Percentiles rank a stretch among this genome's conserved stretches.
These are phyloP conservation scores for Cichladusa arquata DNA, from an alignment of 2,113 vertebrate genomes.

Conservation along the genomic window DNA sequence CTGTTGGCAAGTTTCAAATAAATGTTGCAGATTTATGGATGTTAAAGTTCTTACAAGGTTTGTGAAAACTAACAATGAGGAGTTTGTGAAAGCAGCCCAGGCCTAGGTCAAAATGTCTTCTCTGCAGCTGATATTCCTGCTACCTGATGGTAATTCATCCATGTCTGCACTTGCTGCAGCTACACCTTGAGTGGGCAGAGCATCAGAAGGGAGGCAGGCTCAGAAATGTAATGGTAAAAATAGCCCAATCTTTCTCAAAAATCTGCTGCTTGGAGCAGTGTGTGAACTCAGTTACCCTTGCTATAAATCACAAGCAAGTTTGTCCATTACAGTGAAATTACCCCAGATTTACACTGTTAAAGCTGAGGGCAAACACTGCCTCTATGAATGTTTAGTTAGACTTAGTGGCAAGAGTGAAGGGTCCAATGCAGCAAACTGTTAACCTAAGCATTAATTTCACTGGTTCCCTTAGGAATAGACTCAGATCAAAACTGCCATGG, in stretches of 20 bases:
- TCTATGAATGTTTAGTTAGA: not conserved
- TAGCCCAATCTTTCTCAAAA: not conserved
- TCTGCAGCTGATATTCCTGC: not conserved
- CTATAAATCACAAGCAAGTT: not conserved
- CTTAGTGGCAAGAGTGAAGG: not conserved
- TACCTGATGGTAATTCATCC: not conserved
- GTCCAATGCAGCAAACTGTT: not conserved
- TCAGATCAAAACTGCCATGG: not conserved
- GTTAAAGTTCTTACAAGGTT: not conserved
- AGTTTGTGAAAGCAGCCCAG: not conserved
- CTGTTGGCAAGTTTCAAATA: not conserved
- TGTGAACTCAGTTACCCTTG: not conserved
- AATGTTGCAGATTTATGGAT: not conserved
- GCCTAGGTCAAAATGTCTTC: not conserved
- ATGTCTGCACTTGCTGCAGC: not conserved
- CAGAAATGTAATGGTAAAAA: not conserved
- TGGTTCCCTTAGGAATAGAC: not conserved
- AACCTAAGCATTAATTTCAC: not conserved
- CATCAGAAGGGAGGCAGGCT: not conserved
- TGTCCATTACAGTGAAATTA: not conserved
- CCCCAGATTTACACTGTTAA: not conserved
- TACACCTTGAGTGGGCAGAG: not conserved
- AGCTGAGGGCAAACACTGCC: not conserved
- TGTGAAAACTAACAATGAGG: not conserved
- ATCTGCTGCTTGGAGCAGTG: accelerated